Conservation (phyloP, 2,888 invertebrate genomes). For the Sminthurides aquaticus region DNA sequence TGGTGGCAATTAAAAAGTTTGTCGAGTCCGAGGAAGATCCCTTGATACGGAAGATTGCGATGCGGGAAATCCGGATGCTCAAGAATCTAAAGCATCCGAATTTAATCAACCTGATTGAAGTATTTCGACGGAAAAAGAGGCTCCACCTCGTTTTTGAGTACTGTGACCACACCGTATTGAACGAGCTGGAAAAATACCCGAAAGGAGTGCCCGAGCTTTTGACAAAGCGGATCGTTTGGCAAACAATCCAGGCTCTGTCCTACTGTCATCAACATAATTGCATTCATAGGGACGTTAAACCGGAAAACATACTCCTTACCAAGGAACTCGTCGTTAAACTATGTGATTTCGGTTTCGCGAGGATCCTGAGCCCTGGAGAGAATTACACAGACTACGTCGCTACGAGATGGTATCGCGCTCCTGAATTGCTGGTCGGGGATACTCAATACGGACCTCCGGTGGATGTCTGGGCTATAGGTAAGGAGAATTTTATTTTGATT, state of each 20-base stretch:
- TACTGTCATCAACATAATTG: constrained; percentile 96
- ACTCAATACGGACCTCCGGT: constrained; percentile 85
- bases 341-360: constrained; percentile 94
- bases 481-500: no score
- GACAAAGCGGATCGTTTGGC: constrained; percentile 88
- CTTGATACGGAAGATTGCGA: constrained; percentile 88
- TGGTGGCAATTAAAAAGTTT: constrained; percentile 95
- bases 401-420: constrained; percentile 96
- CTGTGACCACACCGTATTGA: constrained; percentile 93
- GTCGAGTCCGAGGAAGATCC: constrained; percentile 96
- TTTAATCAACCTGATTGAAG: constrained; percentile 92
- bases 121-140: constrained; percentile 89
- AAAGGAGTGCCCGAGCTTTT: constrained; percentile 77
- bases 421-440: constrained; percentile 94
- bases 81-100: constrained; percentile 99
- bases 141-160: constrained; percentile 97
- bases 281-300: constrained; percentile 95
- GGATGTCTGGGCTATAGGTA: constrained; percentile 96
- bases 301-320: constrained; percentile 94
- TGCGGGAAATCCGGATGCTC: constrained; percentile 85
- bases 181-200: constrained; percentile 90
- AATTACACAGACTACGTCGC: constrained; percentile 99
- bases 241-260: constrained; percentile 86
- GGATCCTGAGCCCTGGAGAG: constrained; percentile 92
- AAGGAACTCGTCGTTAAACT: constrained; percentile 88